Conservation (phyloP, 1,140 invertebrate species). For the Apis cerana region DNA sequence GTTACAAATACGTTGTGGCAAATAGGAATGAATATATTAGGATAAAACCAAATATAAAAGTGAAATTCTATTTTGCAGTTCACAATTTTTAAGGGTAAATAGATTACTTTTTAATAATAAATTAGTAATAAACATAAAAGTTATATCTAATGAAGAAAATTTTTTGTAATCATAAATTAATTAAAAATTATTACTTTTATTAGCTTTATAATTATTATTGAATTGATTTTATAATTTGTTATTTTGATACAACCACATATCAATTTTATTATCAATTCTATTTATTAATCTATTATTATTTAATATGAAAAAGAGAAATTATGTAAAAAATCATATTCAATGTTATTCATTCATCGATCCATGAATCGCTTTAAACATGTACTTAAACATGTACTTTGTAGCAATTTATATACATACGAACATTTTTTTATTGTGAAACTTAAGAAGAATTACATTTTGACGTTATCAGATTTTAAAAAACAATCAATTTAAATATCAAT, state of each 20-base stretch:
- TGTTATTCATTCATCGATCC: background rate
- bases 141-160: no score
- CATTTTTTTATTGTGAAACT: background rate
- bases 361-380: background rate
- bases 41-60: background rate
- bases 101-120: no score
- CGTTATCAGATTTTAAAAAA: background rate
- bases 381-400: background rate
- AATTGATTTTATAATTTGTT: background rate
- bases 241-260: no score
- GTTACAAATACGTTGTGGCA: background rate
- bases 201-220: no score
- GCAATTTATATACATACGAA: background rate
- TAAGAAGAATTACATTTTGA: background rate
- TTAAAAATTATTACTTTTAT: no score
- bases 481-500: background rate
- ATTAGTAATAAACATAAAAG: no score
- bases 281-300: background rate
- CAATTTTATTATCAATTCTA: background rate
- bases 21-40: background rate
- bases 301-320: background rate
- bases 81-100: no score
- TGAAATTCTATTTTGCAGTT: no score
- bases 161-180: no score
- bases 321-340: background rate